Conservation (phyloP, 2,888 invertebrate species). For the Lamproptera curius region DNA sequence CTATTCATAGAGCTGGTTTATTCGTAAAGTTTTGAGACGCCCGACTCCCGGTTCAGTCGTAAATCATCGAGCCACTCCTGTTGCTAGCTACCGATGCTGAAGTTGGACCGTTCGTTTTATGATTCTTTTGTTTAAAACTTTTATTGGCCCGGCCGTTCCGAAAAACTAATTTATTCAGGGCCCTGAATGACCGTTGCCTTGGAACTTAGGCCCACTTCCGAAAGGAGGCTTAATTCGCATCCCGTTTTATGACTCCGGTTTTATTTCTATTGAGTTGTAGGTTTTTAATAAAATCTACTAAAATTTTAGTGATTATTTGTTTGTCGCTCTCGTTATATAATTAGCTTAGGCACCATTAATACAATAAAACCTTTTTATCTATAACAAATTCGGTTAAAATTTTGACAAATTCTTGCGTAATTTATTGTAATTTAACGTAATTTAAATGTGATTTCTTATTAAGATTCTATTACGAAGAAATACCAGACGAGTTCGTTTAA, state of each 20-base stretch:
- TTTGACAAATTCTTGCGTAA: too few relatives aligned
- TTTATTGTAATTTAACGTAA: too few relatives aligned
- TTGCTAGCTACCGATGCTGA: conserved; percentile 69
- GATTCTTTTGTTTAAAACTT: conserved; percentile 78
- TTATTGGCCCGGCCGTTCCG: conserved; percentile 69
- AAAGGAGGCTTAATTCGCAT: conserved; percentile 49
- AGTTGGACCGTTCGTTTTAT: conserved; percentile 68
- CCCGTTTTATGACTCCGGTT: conserved; percentile 53
- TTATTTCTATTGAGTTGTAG: conserved; percentile 34
- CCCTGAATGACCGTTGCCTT: conserved; percentile 54
- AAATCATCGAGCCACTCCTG: conserved; percentile 69
- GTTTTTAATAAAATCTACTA: too few relatives aligned
- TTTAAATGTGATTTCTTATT: too few relatives aligned
- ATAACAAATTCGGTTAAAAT: too few relatives aligned
- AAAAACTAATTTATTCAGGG: conserved; percentile 77
- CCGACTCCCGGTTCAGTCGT: conserved; percentile 63
- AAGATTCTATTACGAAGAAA: too few relatives aligned
- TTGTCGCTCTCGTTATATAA: too few relatives aligned
- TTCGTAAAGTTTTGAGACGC: conserved; percentile 64
- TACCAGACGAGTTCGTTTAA: too few relatives aligned
- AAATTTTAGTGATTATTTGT: too few relatives aligned
- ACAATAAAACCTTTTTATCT: too few relatives aligned
- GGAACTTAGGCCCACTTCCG: conserved; percentile 55
- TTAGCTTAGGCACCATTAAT: too few relatives aligned
- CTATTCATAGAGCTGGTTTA: conserved; percentile 64